A percentile compares a stretch with the other conserved stretches of the same genome.
phyloP scores from a whole-genome alignment of 2,797 vertebrate genomes.

The Manis javanica region DNA sequence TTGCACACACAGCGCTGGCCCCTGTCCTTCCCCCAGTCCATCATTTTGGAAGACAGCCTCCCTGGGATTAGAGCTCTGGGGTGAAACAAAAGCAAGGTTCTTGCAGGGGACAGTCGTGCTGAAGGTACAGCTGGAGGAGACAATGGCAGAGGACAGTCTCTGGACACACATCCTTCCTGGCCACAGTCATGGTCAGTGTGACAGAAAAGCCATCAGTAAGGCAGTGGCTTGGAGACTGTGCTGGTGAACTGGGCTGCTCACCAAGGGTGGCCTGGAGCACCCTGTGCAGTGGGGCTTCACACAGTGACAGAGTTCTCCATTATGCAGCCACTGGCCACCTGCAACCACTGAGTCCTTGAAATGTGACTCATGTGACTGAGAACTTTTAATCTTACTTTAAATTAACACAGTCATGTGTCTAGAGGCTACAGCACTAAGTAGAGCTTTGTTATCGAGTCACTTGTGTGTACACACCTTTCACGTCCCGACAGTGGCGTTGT shows the following conservation, averaged over 20 bases:
- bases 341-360: background rate
- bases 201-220: rapidly evolving
- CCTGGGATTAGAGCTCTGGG: background rate
- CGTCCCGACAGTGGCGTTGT: background rate
- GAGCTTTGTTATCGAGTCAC: background rate
- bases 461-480: rapidly evolving
- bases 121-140: background rate
- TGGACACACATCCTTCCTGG: background rate
- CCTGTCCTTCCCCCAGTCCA: too few species aligned
- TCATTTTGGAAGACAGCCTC: background rate
- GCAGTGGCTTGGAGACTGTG: too few species aligned
- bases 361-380: background rate
- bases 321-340: rapidly evolving
- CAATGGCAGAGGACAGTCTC: background rate
- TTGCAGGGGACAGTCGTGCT: rapidly evolving
- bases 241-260: background rate
- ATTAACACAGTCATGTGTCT: background rate
- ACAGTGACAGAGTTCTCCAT: background rate
- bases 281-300: too few species aligned
- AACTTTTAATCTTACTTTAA: background rate
- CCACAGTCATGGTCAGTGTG: rapidly evolving
- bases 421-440: background rate
- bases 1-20: rapidly evolving
- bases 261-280: rapidly evolving
- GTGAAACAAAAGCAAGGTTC: background rate